phyloP scores from a whole-genome alignment of 2,888 invertebrate species.

The Epinotia brunnichana region DNA sequence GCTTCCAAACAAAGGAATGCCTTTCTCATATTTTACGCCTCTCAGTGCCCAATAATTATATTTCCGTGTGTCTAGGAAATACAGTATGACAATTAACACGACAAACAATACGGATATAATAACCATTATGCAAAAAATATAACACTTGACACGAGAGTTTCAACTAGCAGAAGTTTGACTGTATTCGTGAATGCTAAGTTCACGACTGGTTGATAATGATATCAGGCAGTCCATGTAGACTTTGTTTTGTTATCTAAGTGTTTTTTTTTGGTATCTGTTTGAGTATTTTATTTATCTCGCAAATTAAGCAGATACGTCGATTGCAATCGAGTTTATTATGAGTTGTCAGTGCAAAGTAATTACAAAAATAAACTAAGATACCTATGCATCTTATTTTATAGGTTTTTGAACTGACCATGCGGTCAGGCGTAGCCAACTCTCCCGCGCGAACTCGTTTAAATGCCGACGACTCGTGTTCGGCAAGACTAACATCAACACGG shows the following conservation, averaged over 20 bases:
- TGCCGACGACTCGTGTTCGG: too few relatives aligned
- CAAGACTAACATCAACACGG: too few relatives aligned
- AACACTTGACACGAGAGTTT: not conserved
- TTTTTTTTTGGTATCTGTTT: not conserved
- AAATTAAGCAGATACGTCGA: not conserved
- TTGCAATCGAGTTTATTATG: not conserved
- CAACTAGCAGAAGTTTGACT: not conserved
- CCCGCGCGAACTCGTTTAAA: too few relatives aligned
- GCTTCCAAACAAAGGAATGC: constrained; percentile 2
- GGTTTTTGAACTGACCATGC: too few relatives aligned
- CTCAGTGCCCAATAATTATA: not conserved
- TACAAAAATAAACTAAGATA: not conserved
- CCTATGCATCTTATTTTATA: too few relatives aligned
- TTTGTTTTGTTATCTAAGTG: not conserved
- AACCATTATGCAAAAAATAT: not conserved
- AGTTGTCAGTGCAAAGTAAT: not conserved
- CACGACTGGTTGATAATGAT: not conserved
- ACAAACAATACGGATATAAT: not conserved
- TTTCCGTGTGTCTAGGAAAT: not conserved
- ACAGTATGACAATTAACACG: not conserved
- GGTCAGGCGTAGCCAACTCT: too few relatives aligned
- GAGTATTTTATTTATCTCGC: not conserved
- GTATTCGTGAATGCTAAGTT: not conserved
- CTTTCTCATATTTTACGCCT: not conserved
- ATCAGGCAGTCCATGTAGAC: not conserved